Percentiles rank a stretch among this genome's conserved stretches.
Evolutionary conservation across 2,888 invertebrate species (phyloP).

Genomic region (Thecocarcelia acutangulata): DNA sequence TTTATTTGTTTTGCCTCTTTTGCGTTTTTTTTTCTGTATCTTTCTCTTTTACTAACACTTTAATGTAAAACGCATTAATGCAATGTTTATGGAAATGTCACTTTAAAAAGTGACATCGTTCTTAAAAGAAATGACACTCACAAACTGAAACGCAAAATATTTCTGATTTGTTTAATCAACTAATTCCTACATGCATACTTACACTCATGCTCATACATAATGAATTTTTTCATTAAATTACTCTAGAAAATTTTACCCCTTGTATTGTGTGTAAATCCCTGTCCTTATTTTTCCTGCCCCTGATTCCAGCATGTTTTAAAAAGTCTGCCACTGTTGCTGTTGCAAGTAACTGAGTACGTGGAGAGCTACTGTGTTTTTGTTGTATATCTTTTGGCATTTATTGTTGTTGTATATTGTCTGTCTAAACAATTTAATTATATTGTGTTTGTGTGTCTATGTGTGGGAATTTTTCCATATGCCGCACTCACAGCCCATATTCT

Average conservation of each 20-base stretch:
- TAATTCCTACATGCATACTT: not conserved
- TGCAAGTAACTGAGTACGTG: no score
- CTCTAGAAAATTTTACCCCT: not conserved
- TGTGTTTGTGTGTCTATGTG: conserved; percentile 48
- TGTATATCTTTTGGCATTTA: conserved; percentile 20
- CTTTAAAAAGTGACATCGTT: conserved; percentile 66
- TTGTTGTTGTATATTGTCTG: conserved; percentile 48
- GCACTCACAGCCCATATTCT: conserved; percentile 31
- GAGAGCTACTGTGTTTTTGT: conserved; percentile 1
- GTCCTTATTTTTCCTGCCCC: not conserved
- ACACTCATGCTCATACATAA: no score
- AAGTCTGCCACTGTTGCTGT: no score
- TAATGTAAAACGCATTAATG: conserved; percentile 62
- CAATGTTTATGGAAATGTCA: conserved; percentile 54
- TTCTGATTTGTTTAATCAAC: no score
- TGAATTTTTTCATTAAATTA: no score
- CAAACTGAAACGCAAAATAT: not conserved
- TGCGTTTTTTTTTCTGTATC: conserved; percentile 6
- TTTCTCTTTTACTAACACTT: not conserved
- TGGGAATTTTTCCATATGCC: conserved; percentile 66
- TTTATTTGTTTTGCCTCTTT: conserved; percentile 57
- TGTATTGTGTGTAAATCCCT: not conserved
- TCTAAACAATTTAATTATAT: conserved; percentile 67
- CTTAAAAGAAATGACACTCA: conserved; percentile 46
- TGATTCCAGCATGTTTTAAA: no score